A percentile compares a stretch with the other conserved stretches of the same genome.
phyloP scores from a whole-genome alignment of 2,888 invertebrate genomes.

The Chrysolina haemoptera region DNA sequence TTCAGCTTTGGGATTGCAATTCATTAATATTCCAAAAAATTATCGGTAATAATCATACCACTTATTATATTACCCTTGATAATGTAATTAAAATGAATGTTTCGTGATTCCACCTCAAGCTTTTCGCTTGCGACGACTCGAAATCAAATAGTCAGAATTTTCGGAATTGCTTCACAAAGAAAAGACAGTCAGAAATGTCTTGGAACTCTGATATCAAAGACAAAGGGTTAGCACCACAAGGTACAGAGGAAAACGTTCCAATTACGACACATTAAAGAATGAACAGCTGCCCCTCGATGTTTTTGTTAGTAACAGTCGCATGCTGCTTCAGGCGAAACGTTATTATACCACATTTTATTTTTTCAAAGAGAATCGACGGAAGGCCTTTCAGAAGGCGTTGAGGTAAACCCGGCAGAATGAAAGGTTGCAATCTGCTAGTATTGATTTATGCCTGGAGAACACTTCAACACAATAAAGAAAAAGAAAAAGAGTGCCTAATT shows the following conservation, averaged over 20 bases:
- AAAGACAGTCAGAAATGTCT: background rate
- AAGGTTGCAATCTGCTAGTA: background rate
- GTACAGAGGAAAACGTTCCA: background rate
- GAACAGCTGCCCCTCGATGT: slow-evolving; percentile 1
- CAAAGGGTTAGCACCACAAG: background rate
- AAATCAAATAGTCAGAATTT: background rate
- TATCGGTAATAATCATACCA: too few species aligned
- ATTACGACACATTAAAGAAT: background rate
- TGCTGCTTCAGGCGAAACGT: background rate
- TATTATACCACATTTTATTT: background rate
- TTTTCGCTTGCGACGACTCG: background rate
- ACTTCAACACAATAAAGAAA: too few species aligned
- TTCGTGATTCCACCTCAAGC: too few species aligned
- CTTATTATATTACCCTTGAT: too few species aligned
- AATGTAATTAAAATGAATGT: too few species aligned
- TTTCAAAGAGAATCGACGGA: background rate
- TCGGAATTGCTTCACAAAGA: background rate
- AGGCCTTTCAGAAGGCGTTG: background rate
- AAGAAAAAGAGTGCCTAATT: too few species aligned
- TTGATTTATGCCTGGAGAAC: background rate
- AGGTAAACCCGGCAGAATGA: background rate
- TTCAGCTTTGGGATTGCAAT: too few species aligned
- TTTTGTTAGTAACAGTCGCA: slow-evolving; percentile 11
- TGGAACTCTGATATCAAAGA: background rate
- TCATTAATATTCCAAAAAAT: too few species aligned